Evolutionary conservation across 2,797 vertebrate genomes (phyloP).

Genomic region (Microchirus variegatus): DNA sequence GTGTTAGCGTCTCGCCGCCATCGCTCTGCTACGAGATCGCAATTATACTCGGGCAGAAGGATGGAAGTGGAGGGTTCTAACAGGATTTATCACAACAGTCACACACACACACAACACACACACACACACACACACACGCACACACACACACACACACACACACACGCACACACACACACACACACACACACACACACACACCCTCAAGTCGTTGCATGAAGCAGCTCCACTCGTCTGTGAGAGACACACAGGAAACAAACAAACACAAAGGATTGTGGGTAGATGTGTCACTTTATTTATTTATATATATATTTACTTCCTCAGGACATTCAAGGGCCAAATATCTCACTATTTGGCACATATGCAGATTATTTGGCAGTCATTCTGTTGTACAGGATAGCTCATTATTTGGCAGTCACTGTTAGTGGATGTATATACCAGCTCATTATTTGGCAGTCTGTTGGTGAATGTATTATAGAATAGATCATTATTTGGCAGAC

Average conservation of each 20-base stretch:
- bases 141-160: too few relatives aligned
- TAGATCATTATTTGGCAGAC: too few relatives aligned
- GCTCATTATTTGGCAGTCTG: too few relatives aligned
- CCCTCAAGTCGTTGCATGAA: constrained; percentile 76
- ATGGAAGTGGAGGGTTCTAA: constrained; percentile 48
- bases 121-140: too few relatives aligned
- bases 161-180: constrained; percentile 31
- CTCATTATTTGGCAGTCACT: too few relatives aligned
- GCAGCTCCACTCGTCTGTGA: constrained; percentile 61
- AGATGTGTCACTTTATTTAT: constrained; percentile 36
- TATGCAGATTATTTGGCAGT: too few relatives aligned
- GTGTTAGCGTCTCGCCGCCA: constrained; percentile 50
- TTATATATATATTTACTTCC: constrained; percentile 12
- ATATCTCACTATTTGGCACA: too few relatives aligned
- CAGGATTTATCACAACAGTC: constrained; percentile 34
- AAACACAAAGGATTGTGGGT: constrained; percentile 24
- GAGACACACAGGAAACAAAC: constrained; percentile 59
- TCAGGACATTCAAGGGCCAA: constrained; percentile 73
- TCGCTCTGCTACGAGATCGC: constrained; percentile 31
- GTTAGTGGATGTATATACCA: too few relatives aligned
- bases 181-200: constrained; percentile 65
- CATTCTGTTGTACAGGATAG: too few relatives aligned
- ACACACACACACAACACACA: too few relatives aligned
- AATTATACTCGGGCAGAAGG: constrained; percentile 36
- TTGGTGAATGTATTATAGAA: too few relatives aligned